Evolutionary conservation across 2,113 vertebrate genomes (phyloP), one percentile per base, ranked within the genome.

Genomic region (Panthera tigris): DNA sequence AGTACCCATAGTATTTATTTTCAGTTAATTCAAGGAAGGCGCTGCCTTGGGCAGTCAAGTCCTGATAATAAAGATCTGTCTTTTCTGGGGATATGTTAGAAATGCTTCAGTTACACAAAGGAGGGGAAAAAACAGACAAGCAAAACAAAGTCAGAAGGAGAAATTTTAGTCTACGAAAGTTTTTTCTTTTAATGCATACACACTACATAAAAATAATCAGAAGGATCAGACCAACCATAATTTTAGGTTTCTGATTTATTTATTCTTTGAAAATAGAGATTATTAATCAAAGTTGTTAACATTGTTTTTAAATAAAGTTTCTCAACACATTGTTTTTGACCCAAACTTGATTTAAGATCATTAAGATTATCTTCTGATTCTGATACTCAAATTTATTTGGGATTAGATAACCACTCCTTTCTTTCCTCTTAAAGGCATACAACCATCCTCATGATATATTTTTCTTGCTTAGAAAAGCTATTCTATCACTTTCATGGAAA

Each of bases 281-380:
- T 63, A 92, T 82, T 89, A 65, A 78, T 41, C 18, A 27, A 74
- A 61, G n/a, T 61, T 80, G 50, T 48, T 52, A 92, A 83, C 6
- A 87, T 95, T 80, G 36, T 65, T 83, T 83, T 87, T 41, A 92
- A 91, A 83, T 82, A 93, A 95, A 90, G 50, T 79, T 41, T 94
- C 65, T 86, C 8, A 80, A 69, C 7, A 65, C 33, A 82, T 19
- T 90, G 73, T 57, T 92, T 95, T 91, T 91, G 69, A 84, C 68
- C 65, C 45, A 91, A 93, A 74, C 27, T 29, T 86, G 81, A 93
- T 73, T 78, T 74, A 41, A 82, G 41, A 82, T 93, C 76, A 95
- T 78, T 89, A 93, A 50, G 41, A 82, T 14, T 92, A 89, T 65
- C 73, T 61, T 83, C 33, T 86, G 74, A 69, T 16, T 90, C 27